These are phyloP conservation scores for Gisinianus flammeolus DNA, from an alignment of 2,888 invertebrate species.

Conservation along the genomic window DNA sequence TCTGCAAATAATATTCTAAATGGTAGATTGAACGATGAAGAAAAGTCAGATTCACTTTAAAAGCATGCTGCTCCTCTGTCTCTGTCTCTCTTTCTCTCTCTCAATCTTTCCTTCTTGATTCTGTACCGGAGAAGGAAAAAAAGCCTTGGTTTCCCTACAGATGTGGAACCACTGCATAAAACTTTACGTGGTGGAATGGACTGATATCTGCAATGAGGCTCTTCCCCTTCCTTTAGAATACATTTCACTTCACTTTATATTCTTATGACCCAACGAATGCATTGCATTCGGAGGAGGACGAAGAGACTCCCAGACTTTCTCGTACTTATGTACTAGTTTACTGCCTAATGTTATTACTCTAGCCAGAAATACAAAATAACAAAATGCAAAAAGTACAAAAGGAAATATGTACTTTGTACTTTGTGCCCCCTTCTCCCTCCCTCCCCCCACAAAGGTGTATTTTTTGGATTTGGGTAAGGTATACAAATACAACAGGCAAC, in stretches of 20 bases:
- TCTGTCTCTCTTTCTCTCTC: neutral
- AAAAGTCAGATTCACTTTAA: too few species aligned
- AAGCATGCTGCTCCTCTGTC: neutral
- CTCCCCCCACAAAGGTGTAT: too few species aligned
- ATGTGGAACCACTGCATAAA: too few species aligned
- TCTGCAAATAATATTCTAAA: constrained; percentile 13
- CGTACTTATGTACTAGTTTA: neutral
- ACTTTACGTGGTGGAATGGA: too few species aligned
- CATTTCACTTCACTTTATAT: neutral
- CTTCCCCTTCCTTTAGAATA: neutral
- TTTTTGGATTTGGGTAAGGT: too few species aligned
- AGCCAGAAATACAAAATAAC: neutral
- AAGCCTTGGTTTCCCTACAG: too few species aligned
- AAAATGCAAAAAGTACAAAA: neutral
- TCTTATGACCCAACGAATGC: neutral
- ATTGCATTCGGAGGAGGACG: neutral
- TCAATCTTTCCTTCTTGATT: too few species aligned
- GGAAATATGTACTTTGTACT: too few species aligned
- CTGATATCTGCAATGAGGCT: neutral
- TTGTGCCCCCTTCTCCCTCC: too few species aligned
- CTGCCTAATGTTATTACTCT: neutral
- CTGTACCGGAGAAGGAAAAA: too few species aligned
- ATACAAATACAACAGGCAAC: too few species aligned
- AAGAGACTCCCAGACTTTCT: neutral
- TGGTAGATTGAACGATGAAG: neutral